phyloP scores from a whole-genome alignment of 2,113 vertebrate species.

The Saguinus midas region DNA sequence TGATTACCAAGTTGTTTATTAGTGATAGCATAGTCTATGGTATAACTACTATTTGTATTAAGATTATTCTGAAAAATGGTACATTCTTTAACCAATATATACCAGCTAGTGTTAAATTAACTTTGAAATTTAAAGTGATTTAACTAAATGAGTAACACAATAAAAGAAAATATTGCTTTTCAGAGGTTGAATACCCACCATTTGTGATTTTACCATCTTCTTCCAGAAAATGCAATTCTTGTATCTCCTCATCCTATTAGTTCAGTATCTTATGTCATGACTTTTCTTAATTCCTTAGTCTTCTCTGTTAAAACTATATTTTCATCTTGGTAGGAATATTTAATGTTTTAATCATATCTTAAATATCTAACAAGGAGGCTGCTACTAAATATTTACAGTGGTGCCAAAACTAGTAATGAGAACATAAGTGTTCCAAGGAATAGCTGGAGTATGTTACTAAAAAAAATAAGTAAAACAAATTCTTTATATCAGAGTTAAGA shows the following conservation, averaged over 20 bases:
- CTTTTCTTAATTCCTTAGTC: constrained; percentile 55
- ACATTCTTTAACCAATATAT: constrained; percentile 8
- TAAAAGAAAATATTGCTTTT: constrained; percentile 52
- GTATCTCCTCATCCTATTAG: not conserved
- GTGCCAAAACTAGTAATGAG: constrained; percentile 75
- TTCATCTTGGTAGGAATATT: constrained; percentile 60
- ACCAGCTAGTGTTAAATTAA: constrained; percentile 55
- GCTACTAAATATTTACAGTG: constrained; percentile 80
- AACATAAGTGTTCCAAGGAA: constrained; percentile 67
- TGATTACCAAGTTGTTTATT: constrained; percentile 54
- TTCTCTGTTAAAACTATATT: constrained; percentile 68
- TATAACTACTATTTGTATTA: constrained; percentile 53
- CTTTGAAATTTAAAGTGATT: constrained; percentile 56
- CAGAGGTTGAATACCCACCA: not conserved
- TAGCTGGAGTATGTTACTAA: not conserved
- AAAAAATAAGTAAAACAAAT: not conserved
- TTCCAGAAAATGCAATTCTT: not conserved
- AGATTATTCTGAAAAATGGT: constrained; percentile 55
- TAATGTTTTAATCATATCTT: constrained; percentile 75
- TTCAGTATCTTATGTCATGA: constrained; percentile 42
- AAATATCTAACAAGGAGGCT: constrained; percentile 78
- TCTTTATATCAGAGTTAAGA: constrained; percentile 32
- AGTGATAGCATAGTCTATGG: constrained; percentile 12
- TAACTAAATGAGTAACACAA: not conserved
- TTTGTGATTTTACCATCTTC: constrained; percentile 34